phyloP scores from a whole-genome alignment of 2,888 invertebrate genomes.

The Busseola fusca region DNA sequence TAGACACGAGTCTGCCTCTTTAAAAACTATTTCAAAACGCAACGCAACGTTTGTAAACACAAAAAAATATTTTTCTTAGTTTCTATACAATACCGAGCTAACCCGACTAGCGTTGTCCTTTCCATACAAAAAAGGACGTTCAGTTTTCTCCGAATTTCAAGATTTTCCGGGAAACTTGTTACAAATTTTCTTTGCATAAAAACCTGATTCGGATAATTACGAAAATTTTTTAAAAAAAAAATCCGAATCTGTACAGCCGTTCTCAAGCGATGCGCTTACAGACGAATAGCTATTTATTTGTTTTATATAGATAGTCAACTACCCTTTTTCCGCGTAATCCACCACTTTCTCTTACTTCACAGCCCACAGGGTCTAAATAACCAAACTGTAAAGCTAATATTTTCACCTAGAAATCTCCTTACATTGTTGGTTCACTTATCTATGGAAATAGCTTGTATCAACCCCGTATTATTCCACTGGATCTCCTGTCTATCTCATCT shows the following conservation, averaged over 20 bases:
- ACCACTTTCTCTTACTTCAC: conserved; percentile 1
- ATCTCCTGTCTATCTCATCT: conserved; percentile 11
- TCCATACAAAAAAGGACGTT: no score
- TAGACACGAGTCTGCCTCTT: no score
- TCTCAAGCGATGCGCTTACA: background rate
- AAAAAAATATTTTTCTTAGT: background rate
- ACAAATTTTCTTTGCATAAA: background rate
- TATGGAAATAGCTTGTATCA: background rate
- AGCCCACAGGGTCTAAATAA: conserved; percentile 2
- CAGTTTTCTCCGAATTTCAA: background rate
- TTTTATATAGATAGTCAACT: background rate
- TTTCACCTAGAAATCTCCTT: background rate
- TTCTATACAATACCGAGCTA: background rate
- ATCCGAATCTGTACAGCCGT: background rate
- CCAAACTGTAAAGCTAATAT: background rate
- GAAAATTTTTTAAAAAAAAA: background rate
- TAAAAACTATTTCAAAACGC: background rate
- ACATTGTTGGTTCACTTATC: conserved; percentile 7
- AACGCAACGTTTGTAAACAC: background rate
- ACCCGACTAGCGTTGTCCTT: background rate
- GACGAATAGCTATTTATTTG: background rate
- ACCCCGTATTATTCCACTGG: background rate
- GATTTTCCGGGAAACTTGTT: background rate
- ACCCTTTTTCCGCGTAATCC: background rate
- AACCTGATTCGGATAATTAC: background rate